Evolutionary conservation across 2,888 invertebrate genomes (phyloP).

Genomic region (Lasiommata megera): DNA sequence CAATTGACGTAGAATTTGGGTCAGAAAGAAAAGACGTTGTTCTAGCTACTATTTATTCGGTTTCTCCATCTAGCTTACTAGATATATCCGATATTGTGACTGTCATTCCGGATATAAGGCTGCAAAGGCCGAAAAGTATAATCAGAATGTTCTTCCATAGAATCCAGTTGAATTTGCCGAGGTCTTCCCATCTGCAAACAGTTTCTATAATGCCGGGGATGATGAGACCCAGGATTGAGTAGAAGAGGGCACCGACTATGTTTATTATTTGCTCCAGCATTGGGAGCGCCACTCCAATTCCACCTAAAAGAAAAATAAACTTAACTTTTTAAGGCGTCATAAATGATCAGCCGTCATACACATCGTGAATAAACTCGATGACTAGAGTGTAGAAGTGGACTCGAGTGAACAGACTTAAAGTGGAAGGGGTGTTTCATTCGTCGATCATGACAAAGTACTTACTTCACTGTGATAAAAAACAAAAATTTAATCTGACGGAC

Average conservation of each 20-base stretch:
- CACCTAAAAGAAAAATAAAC: slow-evolving; percentile 46
- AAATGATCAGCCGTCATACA: too few relatives aligned
- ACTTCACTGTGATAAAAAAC: too few relatives aligned
- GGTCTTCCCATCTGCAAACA: slow-evolving; percentile 84
- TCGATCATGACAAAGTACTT: too few relatives aligned
- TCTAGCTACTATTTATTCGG: slow-evolving; percentile 32
- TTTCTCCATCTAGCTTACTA: slow-evolving; percentile 70
- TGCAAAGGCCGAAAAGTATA: slow-evolving; percentile 81
- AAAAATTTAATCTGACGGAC: too few relatives aligned
- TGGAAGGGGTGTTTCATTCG: too few relatives aligned
- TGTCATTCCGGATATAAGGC: slow-evolving; percentile 83
- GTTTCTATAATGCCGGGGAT: slow-evolving; percentile 89
- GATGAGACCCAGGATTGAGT: slow-evolving; percentile 87
- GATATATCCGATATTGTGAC: slow-evolving; percentile 64
- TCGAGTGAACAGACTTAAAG: too few relatives aligned
- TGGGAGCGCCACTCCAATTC: slow-evolving; percentile 87
- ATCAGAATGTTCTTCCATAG: slow-evolving; percentile 85
- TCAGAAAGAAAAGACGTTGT: slow-evolving; percentile 3
- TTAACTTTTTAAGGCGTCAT: neutral
- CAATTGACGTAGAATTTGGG: slow-evolving; percentile 3
- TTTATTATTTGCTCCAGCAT: slow-evolving; percentile 74
- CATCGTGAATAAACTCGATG: too few relatives aligned
- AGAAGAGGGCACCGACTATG: slow-evolving; percentile 80
- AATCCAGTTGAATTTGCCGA: slow-evolving; percentile 85
- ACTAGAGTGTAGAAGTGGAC: too few relatives aligned